Conservation (phyloP, 1,140 invertebrate species). For the Drosophila arawakana region DNA sequence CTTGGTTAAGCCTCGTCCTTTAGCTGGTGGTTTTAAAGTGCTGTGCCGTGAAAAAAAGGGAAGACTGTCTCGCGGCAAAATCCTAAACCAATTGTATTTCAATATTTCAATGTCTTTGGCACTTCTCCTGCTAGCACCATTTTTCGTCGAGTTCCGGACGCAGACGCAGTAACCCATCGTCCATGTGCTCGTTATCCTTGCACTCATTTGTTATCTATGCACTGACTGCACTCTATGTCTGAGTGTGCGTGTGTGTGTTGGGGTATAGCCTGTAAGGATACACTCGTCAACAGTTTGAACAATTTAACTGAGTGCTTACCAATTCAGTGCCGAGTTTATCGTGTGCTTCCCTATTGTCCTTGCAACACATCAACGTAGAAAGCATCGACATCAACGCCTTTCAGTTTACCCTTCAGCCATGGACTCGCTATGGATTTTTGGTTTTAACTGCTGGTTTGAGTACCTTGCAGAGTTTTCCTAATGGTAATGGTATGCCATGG, state of each 20-base stretch:
- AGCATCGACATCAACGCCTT: constrained; percentile 61
- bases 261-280: constrained; percentile 1
- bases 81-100: constrained; percentile 76
- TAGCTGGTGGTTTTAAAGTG: constrained; percentile 22
- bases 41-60: background rate
- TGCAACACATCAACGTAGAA: constrained; percentile 27
- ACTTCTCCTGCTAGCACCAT: constrained; percentile 67
- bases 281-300: constrained; percentile 52
- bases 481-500: constrained; percentile 1
- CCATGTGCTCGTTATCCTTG: constrained; percentile 72
- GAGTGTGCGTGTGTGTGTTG: constrained; percentile 2
- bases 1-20: constrained; percentile 1
- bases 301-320: constrained; percentile 71
- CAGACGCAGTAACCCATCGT: constrained; percentile 23
- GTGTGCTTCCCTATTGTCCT: constrained; percentile 68
- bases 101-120: constrained; percentile 73
- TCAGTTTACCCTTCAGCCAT: constrained; percentile 38
- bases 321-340: constrained; percentile 14
- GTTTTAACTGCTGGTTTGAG: constrained; percentile 8
- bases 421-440: constrained; percentile 1
- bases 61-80: constrained; percentile 19
- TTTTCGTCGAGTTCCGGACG: constrained; percentile 57
- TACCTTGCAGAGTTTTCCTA: background rate
- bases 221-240: constrained; percentile 39
- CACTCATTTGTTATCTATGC: constrained; percentile 76